Conservation (phyloP, 2,797 vertebrate species). For the Emydoidea blandingii region DNA sequence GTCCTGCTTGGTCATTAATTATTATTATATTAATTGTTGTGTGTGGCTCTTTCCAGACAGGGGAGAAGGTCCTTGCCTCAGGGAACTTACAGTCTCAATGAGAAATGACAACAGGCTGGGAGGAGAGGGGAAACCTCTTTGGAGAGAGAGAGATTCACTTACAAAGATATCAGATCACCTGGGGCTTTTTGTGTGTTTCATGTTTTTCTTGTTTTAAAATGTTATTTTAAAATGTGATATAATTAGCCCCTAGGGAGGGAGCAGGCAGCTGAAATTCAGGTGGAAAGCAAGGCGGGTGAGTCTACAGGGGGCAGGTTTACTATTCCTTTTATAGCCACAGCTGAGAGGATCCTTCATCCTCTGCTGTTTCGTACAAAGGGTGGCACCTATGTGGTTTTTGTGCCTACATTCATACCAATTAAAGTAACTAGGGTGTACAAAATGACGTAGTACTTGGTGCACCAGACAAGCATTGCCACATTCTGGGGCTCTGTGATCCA, state of each 20-base stretch:
- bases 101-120: neutral
- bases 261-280: neutral
- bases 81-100: accelerated
- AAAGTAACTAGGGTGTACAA: accelerated
- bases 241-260: neutral
- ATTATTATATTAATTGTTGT: neutral
- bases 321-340: conserved; percentile 45
- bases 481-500: accelerated
- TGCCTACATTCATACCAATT: neutral
- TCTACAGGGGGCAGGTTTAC: neutral
- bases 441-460: accelerated
- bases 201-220: neutral
- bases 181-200: neutral
- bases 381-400: conserved; percentile 31
- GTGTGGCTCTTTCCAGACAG: neutral
- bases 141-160: neutral
- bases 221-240: neutral
- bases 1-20: neutral
- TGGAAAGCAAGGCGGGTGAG: neutral
- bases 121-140: neutral
- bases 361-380: neutral
- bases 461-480: accelerated
- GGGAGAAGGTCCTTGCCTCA: neutral
- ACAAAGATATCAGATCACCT: neutral
- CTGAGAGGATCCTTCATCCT: neutral